Base-by-base conservation (phyloP, 2,888 invertebrate genomes). In the Ecdyonurus torrentis region DNA sequence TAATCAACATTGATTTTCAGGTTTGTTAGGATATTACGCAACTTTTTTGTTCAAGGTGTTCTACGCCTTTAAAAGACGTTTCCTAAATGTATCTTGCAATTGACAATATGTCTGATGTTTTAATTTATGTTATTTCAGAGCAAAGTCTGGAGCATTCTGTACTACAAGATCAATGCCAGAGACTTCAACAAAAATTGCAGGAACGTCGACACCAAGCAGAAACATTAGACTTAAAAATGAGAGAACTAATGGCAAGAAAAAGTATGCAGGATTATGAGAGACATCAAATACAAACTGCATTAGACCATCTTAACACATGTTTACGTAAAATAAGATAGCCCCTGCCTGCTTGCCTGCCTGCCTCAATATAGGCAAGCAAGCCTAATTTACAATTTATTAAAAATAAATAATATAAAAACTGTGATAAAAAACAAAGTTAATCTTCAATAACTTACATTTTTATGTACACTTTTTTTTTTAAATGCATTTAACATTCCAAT, bases 91-190 rank as follows among this genome's bases (percentile, higher is more conserved):
- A 19, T 10, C 5, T 19, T n/a, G 52, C 18, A n/a, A 19, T n/a
- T 52, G 20, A 1, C 20, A 7, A 3, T 52, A 1, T 52, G 2
- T 19, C 20, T 52, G 1, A 50, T 15, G 52, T 10, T 15, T 50
- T 15, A 50, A 15, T 50, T 10, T n/a, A n/a, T 5, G 37, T 37
- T 19, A 63, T 77, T 77, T 15, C 75, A 82, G 83, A 74, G 58
- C 76, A 80, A 52, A 76, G 75, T 66, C 73, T 71, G 64, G 81
- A 81, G 69, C 74, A 77, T 64, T 68, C 70, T 1, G 74, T 76
- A 0, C 71, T 81, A 7, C 76, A 76, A 62, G 75, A 75, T 0
- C 76, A 77, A 64, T 78, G 78, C 72, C 77, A 77, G 1, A 65
- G 70, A 0, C 73, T 81, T 20, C 61, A 61, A n/a, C 50, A 25